phyloP scores from a whole-genome alignment of 2,888 invertebrate species.

The Pyralis farinalis region DNA sequence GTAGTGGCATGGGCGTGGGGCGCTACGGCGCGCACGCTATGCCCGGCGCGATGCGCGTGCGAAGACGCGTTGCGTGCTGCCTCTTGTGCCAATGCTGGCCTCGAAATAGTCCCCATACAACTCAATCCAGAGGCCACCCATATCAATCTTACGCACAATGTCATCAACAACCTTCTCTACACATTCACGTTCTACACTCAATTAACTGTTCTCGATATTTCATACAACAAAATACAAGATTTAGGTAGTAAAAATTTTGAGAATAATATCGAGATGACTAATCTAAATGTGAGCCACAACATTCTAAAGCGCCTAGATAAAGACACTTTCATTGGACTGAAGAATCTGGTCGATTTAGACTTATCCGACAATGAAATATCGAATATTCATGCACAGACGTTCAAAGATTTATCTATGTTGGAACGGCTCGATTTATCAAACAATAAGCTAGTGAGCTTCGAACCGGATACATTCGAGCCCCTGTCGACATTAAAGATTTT shows the following conservation, averaged over 20 bases:
- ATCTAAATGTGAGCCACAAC: constrained; percentile 90
- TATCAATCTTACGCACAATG: constrained; percentile 92
- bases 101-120: constrained; percentile 93
- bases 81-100: constrained; percentile 88
- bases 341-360: constrained; percentile 84
- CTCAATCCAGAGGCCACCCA: constrained; percentile 92
- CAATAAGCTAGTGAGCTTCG: constrained; percentile 88
- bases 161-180: constrained; percentile 88
- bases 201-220: constrained; percentile 90
- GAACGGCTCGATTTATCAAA: constrained; percentile 88
- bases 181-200: constrained; percentile 90
- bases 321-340: constrained; percentile 88
- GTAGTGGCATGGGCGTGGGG: constrained; percentile 79
- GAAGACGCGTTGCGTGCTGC: constrained; percentile 88
- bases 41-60: constrained; percentile 91
- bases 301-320: constrained; percentile 85
- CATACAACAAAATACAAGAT: constrained; percentile 89
- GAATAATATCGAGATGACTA: constrained; percentile 86
- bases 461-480: constrained; percentile 85
- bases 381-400: constrained; percentile 86
- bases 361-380: constrained; percentile 90
- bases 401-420: constrained; percentile 87
- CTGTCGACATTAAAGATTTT: constrained; percentile 86
- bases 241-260: constrained; percentile 92
- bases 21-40: constrained; percentile 82